Conservation (phyloP, 2,888 invertebrate genomes). For the Troides helena region DNA sequence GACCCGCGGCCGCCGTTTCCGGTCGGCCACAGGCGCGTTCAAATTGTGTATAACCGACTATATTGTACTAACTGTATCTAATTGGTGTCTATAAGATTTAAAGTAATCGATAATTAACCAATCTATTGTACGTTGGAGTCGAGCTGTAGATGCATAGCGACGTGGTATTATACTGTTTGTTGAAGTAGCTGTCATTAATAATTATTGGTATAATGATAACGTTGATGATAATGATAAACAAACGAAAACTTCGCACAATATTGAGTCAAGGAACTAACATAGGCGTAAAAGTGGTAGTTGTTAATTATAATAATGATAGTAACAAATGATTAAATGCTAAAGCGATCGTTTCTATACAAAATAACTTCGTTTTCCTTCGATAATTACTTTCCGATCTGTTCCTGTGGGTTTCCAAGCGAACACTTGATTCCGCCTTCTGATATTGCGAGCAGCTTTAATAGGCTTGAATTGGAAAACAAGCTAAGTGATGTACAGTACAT, state of each 20-base stretch:
- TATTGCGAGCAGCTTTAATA: too few species aligned
- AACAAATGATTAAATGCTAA: conserved; percentile 45
- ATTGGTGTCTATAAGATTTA: conserved; percentile 72
- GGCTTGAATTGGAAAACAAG: too few species aligned
- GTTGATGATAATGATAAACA: conserved; percentile 56
- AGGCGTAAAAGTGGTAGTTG: conserved; percentile 63
- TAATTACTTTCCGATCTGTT: too few species aligned
- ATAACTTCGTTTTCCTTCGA: too few species aligned
- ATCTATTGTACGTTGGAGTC: conserved; percentile 54
- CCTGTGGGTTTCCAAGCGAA: too few species aligned
- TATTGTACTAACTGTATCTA: conserved; percentile 53
- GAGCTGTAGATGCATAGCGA: conserved; percentile 54
- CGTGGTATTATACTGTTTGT: conserved; percentile 50
- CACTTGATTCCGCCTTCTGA: too few species aligned
- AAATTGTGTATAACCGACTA: conserved; percentile 46
- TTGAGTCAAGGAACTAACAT: conserved; percentile 72
- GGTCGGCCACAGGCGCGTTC: conserved; percentile 51
- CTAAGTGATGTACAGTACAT: too few species aligned
- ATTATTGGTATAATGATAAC: conserved; percentile 49
- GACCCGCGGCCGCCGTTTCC: conserved; percentile 48
- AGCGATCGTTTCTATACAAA: conserved; percentile 33
- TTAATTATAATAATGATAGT: conserved; percentile 51
- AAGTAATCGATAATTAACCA: conserved; percentile 48
- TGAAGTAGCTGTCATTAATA: conserved; percentile 69
- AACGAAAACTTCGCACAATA: conserved; percentile 76